Percentiles rank a stretch among this genome's conserved stretches.
These are phyloP conservation scores for Diachasmimorpha longicaudata DNA, from an alignment of 1,140 invertebrate genomes.

Conservation along the genomic window DNA sequence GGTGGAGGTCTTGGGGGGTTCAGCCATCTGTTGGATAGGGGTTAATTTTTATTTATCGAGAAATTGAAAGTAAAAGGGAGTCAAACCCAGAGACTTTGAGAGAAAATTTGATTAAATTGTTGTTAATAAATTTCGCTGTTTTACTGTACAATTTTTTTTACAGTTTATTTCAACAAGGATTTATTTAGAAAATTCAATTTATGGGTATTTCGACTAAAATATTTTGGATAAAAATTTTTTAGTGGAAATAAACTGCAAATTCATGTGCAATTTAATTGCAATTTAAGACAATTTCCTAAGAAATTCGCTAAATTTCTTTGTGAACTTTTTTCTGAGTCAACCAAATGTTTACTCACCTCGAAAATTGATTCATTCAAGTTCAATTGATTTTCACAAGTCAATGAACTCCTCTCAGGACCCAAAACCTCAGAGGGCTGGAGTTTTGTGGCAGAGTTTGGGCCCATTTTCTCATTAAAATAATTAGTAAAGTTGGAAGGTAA, in stretches of 20 bases:
- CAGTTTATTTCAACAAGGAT: too few relatives aligned
- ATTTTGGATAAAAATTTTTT: too few relatives aligned
- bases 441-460: not conserved
- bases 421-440: not conserved
- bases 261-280: too few relatives aligned
- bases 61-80: too few relatives aligned
- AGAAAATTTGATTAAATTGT: too few relatives aligned
- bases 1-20: not conserved
- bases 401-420: not conserved
- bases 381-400: not conserved
- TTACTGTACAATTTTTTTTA: too few relatives aligned
- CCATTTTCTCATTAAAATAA: not conserved
- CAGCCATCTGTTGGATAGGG: not conserved
- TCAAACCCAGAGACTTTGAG: too few relatives aligned
- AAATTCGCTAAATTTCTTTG: too few relatives aligned
- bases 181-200: too few relatives aligned
- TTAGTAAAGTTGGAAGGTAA: not conserved
- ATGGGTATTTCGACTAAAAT: not conserved
- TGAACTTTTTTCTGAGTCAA: not conserved
- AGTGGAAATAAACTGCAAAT: too few relatives aligned
- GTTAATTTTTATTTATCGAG: not conserved
- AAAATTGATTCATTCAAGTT: not conserved
- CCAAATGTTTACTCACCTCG: not conserved
- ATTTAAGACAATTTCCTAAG: too few relatives aligned
- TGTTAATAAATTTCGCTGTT: too few relatives aligned